Evolutionary conservation across 2,113 vertebrate species (phyloP), one percentile per base, ranked within the genome.

Genomic region (Girardinichthys multiradiatus): DNA sequence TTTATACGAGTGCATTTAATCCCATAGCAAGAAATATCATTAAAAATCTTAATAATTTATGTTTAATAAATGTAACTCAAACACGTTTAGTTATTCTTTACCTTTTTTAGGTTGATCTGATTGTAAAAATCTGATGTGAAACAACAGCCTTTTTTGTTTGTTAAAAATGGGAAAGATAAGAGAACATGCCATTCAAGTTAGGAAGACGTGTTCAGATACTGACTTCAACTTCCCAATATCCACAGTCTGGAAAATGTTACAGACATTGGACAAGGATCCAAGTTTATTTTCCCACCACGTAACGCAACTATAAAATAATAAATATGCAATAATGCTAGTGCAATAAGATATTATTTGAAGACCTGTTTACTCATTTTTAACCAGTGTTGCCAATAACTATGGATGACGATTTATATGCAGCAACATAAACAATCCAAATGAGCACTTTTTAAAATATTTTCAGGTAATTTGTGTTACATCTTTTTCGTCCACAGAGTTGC

Each of bases 401-500:
- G 42, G 17, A 45, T 4, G 17, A 45, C 5, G 42, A 14, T 45
- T 79, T 42, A 14, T 13, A 26, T 57, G 61, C 57, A 35, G 15
- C 27, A 14, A 35, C 28, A 54, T 9, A 26, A 29, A 26, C 64
- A 29, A 28, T 24, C 1, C 4, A 74, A 58, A 24, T 17, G 1
- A 27, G 17, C 6, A 6, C 12, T 30, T 60, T 66, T 17, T 42
- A 51, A 51, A 9, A 42, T 68, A 9, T 64, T 48, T 19, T 68
- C 0, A 27, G 39, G 15, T 19, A 2, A 72, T 14, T 31, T 70
- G 13, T 0, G 26, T 26, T 1, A 61, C 37, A 7, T 57, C 3
- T 59, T 33, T n/a, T 24, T 64, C 10, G 5, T 61, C 74, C 7
- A 29, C 87, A 99, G 98, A 99, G 87, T 87, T 99, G 82, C 93